A percentile compares a stretch with the other conserved stretches of the same genome.
Conservation (phyloP, 2,113 vertebrate species). For the Pangasianodon hypophthalmus region DNA sequence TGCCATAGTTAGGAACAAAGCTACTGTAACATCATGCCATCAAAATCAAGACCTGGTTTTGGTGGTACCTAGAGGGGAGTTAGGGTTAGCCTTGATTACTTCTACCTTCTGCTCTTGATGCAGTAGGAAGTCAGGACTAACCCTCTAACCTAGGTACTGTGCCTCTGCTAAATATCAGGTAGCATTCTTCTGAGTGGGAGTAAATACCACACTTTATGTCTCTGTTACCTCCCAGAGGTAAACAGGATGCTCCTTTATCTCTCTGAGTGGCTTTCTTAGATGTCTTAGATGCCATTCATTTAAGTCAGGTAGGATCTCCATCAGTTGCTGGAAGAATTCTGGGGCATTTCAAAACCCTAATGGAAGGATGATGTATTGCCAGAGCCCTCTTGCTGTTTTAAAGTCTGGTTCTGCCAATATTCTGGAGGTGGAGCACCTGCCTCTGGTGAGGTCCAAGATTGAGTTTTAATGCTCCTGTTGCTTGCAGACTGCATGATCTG, state of each 20-base stretch:
- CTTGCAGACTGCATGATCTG: neutral
- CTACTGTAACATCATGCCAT: neutral
- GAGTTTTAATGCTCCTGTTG: neutral
- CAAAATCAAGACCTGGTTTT: neutral
- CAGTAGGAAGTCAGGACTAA: neutral
- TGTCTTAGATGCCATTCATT: neutral
- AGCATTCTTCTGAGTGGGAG: neutral
- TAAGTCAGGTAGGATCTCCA: neutral
- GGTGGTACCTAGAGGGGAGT: neutral
- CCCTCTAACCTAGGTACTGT: neutral
- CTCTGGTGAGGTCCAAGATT: neutral
- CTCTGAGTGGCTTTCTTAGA: neutral
- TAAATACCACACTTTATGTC: neutral
- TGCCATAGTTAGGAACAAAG: too few species aligned
- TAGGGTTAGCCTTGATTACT: neutral
- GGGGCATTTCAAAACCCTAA: neutral
- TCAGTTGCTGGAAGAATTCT: neutral
- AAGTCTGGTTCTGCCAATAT: neutral
- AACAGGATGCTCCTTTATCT: neutral
- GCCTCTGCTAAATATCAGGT: neutral
- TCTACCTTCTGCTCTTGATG: neutral
- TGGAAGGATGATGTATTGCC: neutral
- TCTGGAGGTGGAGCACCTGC: neutral
- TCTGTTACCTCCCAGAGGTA: neutral
- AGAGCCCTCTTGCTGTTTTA: neutral